Evolutionary conservation across 2,888 invertebrate genomes (phyloP).

Genomic region (Coelogynopora nodosa): DNA sequence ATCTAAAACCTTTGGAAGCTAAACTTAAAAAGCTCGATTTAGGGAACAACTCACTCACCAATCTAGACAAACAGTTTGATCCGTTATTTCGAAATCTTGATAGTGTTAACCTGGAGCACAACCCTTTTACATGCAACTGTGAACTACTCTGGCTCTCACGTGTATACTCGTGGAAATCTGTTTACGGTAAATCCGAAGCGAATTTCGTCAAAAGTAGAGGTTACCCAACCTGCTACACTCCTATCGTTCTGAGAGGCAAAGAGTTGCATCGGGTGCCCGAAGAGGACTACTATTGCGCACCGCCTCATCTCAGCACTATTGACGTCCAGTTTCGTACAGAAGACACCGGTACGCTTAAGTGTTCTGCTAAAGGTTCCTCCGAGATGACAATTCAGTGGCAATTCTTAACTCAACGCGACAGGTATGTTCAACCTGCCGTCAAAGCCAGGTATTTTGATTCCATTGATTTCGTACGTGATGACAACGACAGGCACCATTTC

Average conservation of each 20-base stretch:
- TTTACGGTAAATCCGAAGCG: background rate
- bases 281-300: background rate
- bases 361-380: background rate
- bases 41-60: background rate
- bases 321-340: background rate
- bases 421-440: background rate
- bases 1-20: background rate
- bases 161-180: background rate
- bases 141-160: background rate
- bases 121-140: slow-evolving; percentile 16
- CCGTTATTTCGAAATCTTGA: background rate
- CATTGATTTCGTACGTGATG: background rate
- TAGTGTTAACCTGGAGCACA: background rate
- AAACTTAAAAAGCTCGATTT: background rate
- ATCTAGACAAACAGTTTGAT: background rate
- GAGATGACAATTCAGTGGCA: background rate
- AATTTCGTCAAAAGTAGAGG: background rate
- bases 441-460: background rate
- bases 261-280: background rate
- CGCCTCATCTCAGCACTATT: background rate
- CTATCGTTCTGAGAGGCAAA: background rate
- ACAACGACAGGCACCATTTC: background rate
- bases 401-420: background rate
- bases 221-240: slow-evolving; percentile 13
- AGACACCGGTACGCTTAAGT: background rate